Percentiles rank a stretch among this genome's conserved stretches.
phyloP scores from a whole-genome alignment of 1,140 invertebrate species.

The Cherax quadricarinatus region DNA sequence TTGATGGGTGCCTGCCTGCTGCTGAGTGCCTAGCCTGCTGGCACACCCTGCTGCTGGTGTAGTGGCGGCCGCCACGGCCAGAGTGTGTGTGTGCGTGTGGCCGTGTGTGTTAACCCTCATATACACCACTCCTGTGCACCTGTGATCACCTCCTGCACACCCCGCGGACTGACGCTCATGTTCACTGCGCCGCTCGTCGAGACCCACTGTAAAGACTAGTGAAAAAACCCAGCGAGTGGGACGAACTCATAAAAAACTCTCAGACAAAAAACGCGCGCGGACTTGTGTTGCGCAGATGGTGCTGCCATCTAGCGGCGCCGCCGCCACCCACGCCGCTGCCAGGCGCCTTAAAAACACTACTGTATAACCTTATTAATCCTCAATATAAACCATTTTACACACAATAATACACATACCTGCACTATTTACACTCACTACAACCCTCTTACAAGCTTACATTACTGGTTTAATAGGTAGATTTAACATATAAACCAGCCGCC shows the following conservation, averaged over 20 bases:
- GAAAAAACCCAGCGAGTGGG: slow-evolving; percentile 68
- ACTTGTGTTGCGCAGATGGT: slow-evolving; percentile 66
- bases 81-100: slow-evolving; percentile 26
- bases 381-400: no score
- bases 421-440: no score
- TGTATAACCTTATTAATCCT: neutral
- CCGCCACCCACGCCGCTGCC: slow-evolving; percentile 30
- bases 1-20: slow-evolving; percentile 30
- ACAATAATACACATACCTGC: no score
- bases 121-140: slow-evolving; percentile 55
- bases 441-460: no score
- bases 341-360: neutral
- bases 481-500: neutral
- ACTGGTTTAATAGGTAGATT: no score
- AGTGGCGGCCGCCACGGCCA: slow-evolving; percentile 5
- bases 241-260: slow-evolving; percentile 67
- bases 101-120: slow-evolving; percentile 58
- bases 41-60: slow-evolving; percentile 27
- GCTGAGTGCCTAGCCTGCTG: slow-evolving; percentile 33
- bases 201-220: slow-evolving; percentile 68
- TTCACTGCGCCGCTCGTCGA: slow-evolving; percentile 65
- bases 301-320: slow-evolving; percentile 51
- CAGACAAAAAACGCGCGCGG: slow-evolving; percentile 67
- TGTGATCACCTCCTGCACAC: slow-evolving; percentile 63
- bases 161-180: slow-evolving; percentile 68